These are phyloP conservation scores for Drosophila incognita DNA, from an alignment of 2,888 invertebrate genomes.

Conservation along the genomic window DNA sequence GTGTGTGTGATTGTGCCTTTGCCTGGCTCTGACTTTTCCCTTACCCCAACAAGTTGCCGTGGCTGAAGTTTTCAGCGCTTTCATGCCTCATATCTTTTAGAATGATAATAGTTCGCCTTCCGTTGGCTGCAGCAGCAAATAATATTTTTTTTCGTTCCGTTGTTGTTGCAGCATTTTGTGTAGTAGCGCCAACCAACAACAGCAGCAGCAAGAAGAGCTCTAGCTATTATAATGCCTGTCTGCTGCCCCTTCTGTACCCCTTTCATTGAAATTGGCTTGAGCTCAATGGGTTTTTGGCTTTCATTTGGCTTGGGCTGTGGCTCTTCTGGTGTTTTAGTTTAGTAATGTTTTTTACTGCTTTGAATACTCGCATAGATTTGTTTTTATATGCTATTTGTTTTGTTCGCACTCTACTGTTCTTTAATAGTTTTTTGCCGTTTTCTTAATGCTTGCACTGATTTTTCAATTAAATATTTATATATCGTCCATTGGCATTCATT, in stretches of 20 bases:
- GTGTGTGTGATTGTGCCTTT: slow-evolving; percentile 35
- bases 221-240: slow-evolving; percentile 42
- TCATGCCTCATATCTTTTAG: slow-evolving; percentile 71
- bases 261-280: slow-evolving; percentile 54
- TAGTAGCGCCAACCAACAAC: slow-evolving; percentile 30
- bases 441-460: slow-evolving; percentile 59
- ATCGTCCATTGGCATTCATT: slow-evolving; percentile 46
- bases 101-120: slow-evolving; percentile 79
- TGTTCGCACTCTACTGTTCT: slow-evolving; percentile 44
- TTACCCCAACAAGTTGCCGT: slow-evolving; percentile 50
- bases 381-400: slow-evolving; percentile 32
- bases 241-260: slow-evolving; percentile 1
- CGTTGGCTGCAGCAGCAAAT: slow-evolving; percentile 53
- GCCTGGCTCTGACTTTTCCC: slow-evolving; percentile 41
- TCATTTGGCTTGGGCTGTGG: slow-evolving; percentile 29
- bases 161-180: slow-evolving; percentile 40
- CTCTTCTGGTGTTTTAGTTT: slow-evolving; percentile 38
- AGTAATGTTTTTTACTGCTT: slow-evolving; percentile 31
- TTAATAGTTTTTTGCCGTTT: slow-evolving; percentile 55
- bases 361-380: slow-evolving; percentile 22
- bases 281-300: slow-evolving; percentile 57
- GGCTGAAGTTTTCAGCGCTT: slow-evolving; percentile 64
- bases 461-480: slow-evolving; percentile 70
- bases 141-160: slow-evolving; percentile 31
- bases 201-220: slow-evolving; percentile 19